Evolutionary conservation across 1,140 invertebrate species (phyloP).

Genomic region (Popillia japonica): DNA sequence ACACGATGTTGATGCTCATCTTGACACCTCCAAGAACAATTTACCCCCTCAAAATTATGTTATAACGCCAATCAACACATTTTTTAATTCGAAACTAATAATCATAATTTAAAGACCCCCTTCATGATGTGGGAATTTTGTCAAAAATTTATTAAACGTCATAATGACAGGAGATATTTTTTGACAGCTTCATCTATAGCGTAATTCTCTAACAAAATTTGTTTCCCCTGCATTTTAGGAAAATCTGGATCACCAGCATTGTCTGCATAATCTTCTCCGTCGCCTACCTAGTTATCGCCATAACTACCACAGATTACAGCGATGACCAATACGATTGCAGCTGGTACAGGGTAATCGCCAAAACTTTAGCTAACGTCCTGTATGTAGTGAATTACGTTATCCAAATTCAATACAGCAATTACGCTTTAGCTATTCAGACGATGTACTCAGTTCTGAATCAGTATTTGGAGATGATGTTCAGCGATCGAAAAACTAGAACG

Average conservation of each 20-base stretch:
- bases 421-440: not conserved
- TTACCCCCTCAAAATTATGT: too few relatives aligned
- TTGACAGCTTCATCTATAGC: too few relatives aligned
- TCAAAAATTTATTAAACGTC: too few relatives aligned
- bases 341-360: not conserved
- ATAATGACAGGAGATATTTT: too few relatives aligned
- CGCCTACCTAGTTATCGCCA: not conserved
- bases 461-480: not conserved
- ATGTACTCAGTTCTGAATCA: not conserved
- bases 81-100: too few relatives aligned
- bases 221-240: too few relatives aligned
- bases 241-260: conserved; percentile 7
- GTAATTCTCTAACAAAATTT: too few relatives aligned
- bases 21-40: too few relatives aligned
- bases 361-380: not conserved
- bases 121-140: too few relatives aligned
- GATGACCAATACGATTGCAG: not conserved
- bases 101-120: too few relatives aligned
- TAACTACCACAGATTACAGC: not conserved
- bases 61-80: too few relatives aligned
- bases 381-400: not conserved
- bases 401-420: not conserved
- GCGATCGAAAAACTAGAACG: not conserved
- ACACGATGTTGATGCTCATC: too few relatives aligned
- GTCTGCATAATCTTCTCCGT: not conserved